These are phyloP conservation scores for Gallinago paraguaiae DNA, from an alignment of 2,113 vertebrate genomes.

Conservation along the genomic window DNA sequence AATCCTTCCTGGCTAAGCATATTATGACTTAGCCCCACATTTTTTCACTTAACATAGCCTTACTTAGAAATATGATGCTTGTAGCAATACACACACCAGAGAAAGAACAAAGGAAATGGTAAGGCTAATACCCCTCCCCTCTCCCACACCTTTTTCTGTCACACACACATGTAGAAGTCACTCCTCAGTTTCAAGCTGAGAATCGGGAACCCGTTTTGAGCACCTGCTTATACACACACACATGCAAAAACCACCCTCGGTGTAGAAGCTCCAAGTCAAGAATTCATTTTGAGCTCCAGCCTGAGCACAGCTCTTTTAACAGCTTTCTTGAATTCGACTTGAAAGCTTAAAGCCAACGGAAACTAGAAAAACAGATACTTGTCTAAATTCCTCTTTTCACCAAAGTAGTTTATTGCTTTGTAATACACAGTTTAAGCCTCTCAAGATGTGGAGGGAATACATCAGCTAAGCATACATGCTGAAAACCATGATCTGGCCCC, in stretches of 20 bases:
- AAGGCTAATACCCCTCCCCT: background rate
- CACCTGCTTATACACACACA: background rate
- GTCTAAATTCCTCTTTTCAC: background rate
- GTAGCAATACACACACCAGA: background rate
- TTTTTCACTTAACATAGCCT: background rate
- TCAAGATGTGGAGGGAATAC: background rate
- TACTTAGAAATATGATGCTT: background rate
- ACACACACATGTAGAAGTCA: background rate
- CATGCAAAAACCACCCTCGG: background rate
- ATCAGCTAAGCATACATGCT: background rate
- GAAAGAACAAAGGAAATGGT: background rate
- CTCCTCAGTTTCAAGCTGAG: background rate
- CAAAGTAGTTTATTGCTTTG: background rate
- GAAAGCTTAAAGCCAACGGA: background rate
- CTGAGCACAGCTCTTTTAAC: background rate
- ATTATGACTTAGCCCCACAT: background rate
- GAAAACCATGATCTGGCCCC: background rate
- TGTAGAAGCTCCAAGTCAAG: background rate
- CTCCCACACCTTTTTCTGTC: background rate
- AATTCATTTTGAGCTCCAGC: background rate
- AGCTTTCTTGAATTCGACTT: background rate
- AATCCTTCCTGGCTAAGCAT: background rate
- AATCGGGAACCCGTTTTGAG: background rate
- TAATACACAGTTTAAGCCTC: background rate
- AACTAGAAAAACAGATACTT: background rate